phyloP scores from a whole-genome alignment of 2,797 vertebrate species.

The Pangasius sanitwongsei region DNA sequence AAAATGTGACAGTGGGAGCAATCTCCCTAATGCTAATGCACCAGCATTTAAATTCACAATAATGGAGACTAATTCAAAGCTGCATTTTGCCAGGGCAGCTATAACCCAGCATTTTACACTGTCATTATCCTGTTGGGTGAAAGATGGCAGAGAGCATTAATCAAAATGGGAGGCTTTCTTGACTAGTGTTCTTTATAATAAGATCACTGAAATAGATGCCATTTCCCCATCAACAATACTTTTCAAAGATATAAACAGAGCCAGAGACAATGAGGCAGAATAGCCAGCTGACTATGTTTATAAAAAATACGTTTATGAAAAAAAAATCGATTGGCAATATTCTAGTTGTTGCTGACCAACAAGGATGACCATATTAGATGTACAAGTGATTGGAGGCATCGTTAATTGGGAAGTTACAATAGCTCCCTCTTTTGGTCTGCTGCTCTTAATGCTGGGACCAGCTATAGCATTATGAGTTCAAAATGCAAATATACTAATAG shows the following conservation, averaged over 20 bases:
- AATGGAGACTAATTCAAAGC: conserved; percentile 32
- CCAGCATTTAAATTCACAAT: conserved; percentile 33
- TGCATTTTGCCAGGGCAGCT: conserved; percentile 18
- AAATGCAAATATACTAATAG: neutral
- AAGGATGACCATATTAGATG: neutral
- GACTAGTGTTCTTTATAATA: conserved; percentile 9
- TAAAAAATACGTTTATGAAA: neutral
- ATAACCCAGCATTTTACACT: conserved; percentile 21
- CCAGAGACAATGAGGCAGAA: neutral
- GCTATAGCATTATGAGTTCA: neutral
- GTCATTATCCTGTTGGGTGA: conserved; percentile 3
- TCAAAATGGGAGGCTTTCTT: neutral
- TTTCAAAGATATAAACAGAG: conserved; percentile 8
- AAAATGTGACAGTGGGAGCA: conserved; percentile 16
- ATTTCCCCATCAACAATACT: neutral
- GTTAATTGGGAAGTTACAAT: conserved; percentile 19
- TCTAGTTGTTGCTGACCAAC: neutral
- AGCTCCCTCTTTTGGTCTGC: conserved; percentile 46
- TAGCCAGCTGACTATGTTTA: neutral
- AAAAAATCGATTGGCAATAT: neutral
- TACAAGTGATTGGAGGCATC: neutral
- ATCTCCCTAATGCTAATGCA: conserved; percentile 37
- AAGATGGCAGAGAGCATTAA: conserved; percentile 3
- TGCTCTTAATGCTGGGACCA: neutral
- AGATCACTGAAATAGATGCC: neutral